Evolutionary conservation across 2,113 vertebrate genomes (phyloP).

Genomic region (Rhombomys opimus): DNA sequence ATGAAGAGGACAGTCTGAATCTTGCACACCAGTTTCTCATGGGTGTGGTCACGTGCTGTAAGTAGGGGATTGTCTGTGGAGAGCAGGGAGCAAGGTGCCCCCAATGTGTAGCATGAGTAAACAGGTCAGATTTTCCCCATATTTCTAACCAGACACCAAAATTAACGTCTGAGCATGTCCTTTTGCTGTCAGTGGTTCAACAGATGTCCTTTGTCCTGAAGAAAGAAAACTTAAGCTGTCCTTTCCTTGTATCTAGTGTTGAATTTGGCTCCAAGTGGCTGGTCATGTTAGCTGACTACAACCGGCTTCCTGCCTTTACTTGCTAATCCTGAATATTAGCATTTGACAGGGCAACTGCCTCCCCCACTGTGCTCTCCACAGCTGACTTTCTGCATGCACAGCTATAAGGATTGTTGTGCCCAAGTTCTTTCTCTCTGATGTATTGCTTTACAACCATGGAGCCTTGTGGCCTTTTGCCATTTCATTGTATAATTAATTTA

Average conservation of each 20-base stretch:
- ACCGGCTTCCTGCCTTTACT: neutral
- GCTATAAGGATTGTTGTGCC: rapidly evolving
- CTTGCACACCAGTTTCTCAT: rapidly evolving
- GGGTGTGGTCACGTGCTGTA: neutral
- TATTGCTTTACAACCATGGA: neutral
- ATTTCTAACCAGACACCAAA: neutral
- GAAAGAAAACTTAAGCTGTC: neutral
- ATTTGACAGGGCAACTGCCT: neutral
- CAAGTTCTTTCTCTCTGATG: neutral
- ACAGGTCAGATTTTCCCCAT: neutral
- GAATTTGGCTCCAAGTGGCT: rapidly evolving
- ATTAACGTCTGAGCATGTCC: neutral
- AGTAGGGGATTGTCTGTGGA: neutral
- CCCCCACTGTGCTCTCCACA: rapidly evolving
- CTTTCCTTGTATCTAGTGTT: rapidly evolving
- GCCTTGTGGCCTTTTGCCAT: rapidly evolving
- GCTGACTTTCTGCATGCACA: neutral
- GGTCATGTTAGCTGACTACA: neutral
- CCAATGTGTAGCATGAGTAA: neutral
- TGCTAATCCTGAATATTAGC: too few species aligned
- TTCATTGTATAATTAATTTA: neutral
- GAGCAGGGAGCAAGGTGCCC: neutral
- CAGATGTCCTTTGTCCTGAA: too few species aligned
- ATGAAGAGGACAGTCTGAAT: neutral
- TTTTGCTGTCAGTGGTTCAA: too few species aligned